Evolutionary conservation across 2,797 vertebrate species (phyloP).

Genomic region (Anas bernieri): DNA sequence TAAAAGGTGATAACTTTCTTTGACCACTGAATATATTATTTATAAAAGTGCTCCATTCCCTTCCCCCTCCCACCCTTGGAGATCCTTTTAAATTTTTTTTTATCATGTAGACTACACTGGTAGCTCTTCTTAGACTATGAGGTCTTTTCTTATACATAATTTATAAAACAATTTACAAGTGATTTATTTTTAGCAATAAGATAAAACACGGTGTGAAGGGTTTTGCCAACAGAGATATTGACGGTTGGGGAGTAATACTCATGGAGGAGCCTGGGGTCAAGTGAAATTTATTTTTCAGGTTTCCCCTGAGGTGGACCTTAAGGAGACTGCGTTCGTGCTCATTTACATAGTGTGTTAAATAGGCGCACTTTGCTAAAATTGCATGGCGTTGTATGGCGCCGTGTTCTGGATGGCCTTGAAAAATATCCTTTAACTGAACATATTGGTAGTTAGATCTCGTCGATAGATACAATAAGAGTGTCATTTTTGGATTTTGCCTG

Average conservation of each 20-base stretch:
- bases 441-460: not conserved
- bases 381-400: not conserved
- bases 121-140: constrained; percentile 76
- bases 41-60: constrained; percentile 71
- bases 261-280: constrained; percentile 35
- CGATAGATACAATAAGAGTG: fast-evolving
- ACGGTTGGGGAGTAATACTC: not conserved
- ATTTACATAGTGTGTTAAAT: not conserved
- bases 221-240: constrained; percentile 65
- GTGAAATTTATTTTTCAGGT: constrained; percentile 25
- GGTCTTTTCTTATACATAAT: constrained; percentile 80
- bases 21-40: constrained; percentile 82
- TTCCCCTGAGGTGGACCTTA: not conserved
- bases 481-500: not conserved
- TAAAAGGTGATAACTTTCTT: constrained; percentile 81
- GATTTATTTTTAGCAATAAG: constrained; percentile 81
- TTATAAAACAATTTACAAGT: constrained; percentile 84
- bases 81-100: constrained; percentile 54
- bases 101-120: constrained; percentile 44
- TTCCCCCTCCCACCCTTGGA: constrained; percentile 56
- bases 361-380: not conserved
- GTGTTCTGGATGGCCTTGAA: not conserved
- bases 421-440: not conserved
- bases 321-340: not conserved
- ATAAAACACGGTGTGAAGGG: constrained; percentile 73